Conservation (phyloP, 2,113 vertebrate species). For the Labrus mixtus region DNA sequence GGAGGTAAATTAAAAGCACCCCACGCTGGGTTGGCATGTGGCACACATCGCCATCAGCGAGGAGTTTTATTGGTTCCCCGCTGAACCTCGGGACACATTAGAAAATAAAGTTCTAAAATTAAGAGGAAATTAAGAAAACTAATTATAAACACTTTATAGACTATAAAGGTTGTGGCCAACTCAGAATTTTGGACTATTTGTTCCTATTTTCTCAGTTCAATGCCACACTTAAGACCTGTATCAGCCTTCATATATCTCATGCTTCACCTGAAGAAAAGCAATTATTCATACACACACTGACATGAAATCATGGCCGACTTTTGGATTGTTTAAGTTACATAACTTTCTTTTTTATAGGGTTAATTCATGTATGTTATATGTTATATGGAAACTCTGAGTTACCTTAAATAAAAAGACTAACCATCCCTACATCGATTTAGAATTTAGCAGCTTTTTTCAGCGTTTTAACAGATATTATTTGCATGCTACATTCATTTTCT, state of each 20-base stretch:
- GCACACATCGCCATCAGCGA: slow-evolving; percentile 23
- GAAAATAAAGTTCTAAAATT: neutral
- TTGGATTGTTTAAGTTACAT: too few species aligned
- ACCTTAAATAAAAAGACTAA: too few species aligned
- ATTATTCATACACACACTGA: too few species aligned
- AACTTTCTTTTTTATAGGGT: too few species aligned
- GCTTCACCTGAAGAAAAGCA: neutral
- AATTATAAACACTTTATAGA: slow-evolving; percentile 5
- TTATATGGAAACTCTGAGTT: too few species aligned
- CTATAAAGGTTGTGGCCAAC: neutral
- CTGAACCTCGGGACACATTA: neutral
- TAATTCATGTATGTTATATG: too few species aligned
- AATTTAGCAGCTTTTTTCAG: too few species aligned
- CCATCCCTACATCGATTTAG: too few species aligned
- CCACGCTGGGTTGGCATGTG: slow-evolving; percentile 20
- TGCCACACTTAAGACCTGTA: neutral
- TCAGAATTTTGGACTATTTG: neutral
- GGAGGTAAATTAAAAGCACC: slow-evolving; percentile 60
- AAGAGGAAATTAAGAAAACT: slow-evolving; percentile 18
- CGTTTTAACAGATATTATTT: too few species aligned
- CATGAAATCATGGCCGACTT: too few species aligned
- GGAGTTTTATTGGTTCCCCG: slow-evolving; percentile 20
- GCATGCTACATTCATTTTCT: too few species aligned
- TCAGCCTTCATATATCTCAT: neutral
- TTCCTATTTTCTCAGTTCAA: neutral